Conservation (phyloP, 2,797 vertebrate genomes). For the Serranus cabrilla region DNA sequence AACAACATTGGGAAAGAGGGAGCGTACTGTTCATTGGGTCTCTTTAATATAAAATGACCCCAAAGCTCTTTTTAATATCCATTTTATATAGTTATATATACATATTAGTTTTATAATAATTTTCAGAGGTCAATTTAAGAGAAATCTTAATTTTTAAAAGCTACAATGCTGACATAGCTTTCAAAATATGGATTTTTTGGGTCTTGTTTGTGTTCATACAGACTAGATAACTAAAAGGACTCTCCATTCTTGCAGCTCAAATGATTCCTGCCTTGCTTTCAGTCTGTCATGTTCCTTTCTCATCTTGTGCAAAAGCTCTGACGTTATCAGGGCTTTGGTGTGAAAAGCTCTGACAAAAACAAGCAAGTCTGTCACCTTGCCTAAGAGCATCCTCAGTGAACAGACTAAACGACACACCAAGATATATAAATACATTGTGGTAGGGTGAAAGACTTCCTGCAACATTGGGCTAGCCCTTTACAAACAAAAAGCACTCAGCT, state of each 20-base stretch:
- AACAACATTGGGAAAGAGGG: constrained; percentile 19
- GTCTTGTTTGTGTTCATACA: constrained; percentile 14
- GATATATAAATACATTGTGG: neutral
- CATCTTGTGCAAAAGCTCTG: constrained; percentile 4
- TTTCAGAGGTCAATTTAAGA: constrained; percentile 5
- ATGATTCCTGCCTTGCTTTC: neutral
- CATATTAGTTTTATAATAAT: constrained; percentile 2
- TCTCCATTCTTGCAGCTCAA: neutral
- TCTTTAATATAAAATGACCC: constrained; percentile 28
- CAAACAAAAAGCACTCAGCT: neutral
- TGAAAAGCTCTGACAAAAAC: constrained; percentile 46
- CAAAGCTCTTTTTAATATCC: constrained; percentile 20
- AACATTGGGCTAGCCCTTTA: neutral
- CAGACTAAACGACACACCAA: constrained; percentile 10
- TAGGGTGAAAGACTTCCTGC: neutral
- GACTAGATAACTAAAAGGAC: neutral
- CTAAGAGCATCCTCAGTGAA: constrained; percentile 14
- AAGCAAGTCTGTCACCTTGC: constrained; percentile 42
- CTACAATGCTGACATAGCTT: neutral
- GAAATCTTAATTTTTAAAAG: neutral
- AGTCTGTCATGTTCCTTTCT: constrained; percentile 20
- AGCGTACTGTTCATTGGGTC: neutral
- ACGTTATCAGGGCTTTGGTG: constrained; percentile 7
- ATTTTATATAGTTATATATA: constrained; percentile 8
- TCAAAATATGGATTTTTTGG: neutral